phyloP scores from a whole-genome alignment of 2,113 vertebrate species.

The Crypturellus undulatus region DNA sequence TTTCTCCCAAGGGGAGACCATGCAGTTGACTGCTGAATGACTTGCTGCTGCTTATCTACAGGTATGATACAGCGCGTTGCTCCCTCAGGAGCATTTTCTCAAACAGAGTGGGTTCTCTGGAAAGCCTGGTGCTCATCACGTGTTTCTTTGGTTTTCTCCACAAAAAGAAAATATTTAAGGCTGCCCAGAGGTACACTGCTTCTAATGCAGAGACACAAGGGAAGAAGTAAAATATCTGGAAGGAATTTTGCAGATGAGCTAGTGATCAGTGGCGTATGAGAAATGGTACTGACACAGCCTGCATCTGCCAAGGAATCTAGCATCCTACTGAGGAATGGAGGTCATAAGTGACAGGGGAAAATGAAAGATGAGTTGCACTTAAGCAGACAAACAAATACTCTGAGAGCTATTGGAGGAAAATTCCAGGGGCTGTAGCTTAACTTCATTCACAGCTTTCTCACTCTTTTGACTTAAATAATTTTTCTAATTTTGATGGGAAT shows the following conservation, averaged over 20 bases:
- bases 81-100: conserved; percentile 14
- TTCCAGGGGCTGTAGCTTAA: not conserved
- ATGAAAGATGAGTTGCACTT: conserved; percentile 29
- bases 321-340: conserved; percentile 62
- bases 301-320: conserved; percentile 56
- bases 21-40: not conserved
- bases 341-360: conserved; percentile 31
- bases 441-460: conserved; percentile 13
- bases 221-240: conserved; percentile 44
- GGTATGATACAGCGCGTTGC: conserved; percentile 18
- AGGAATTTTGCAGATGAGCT: conserved; percentile 67
- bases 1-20: conserved; percentile 2
- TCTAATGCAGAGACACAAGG: not conserved
- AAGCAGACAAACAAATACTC: conserved; percentile 19
- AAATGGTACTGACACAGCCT: conserved; percentile 20
- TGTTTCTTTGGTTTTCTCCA: not conserved
- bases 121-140: not conserved
- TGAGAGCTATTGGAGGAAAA: not conserved
- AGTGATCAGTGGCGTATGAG: conserved; percentile 66
- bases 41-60: conserved; percentile 4
- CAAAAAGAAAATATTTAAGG: not conserved
- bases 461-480: conserved; percentile 19
- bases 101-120: not conserved
- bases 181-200: not conserved
- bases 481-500: conserved; percentile 30